Conservation (phyloP, 2,888 invertebrate species). For the Fragum fragum region DNA sequence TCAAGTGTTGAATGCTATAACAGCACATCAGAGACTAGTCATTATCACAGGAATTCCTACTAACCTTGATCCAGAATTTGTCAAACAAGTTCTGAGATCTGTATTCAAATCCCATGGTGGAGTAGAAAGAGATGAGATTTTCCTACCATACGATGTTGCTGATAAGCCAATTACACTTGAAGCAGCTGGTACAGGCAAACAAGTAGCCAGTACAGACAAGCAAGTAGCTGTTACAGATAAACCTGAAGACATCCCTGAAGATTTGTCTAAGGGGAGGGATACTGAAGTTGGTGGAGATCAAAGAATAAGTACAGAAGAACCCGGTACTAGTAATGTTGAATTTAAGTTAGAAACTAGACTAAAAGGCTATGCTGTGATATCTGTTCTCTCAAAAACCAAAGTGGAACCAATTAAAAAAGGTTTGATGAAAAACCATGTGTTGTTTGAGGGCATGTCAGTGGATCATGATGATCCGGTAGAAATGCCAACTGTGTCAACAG, state of each 20-base stretch:
- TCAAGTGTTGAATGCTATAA: conserved; percentile 74
- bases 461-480: conserved; percentile 76
- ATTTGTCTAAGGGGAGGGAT: neutral
- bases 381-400: conserved; percentile 81
- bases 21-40: conserved; percentile 82
- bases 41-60: conserved; percentile 83
- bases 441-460: conserved; percentile 73
- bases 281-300: conserved; percentile 24
- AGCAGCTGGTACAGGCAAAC: conserved; percentile 27
- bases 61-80: conserved; percentile 72
- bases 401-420: conserved; percentile 82
- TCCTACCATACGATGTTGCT: conserved; percentile 76
- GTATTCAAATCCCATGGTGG: conserved; percentile 83
- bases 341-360: conserved; percentile 56
- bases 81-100: conserved; percentile 77
- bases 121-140: conserved; percentile 82
- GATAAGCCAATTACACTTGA: conserved; percentile 40
- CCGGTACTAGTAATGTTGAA: conserved; percentile 21
- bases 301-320: conserved; percentile 27
- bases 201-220: conserved; percentile 36
- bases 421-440: conserved; percentile 76
- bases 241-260: conserved; percentile 14
- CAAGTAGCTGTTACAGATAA: conserved; percentile 37
- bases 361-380: conserved; percentile 83
- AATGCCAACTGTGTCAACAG: conserved; percentile 80